Base-by-base conservation (phyloP, 2,113 vertebrate species). In the Onychostoma macrolepis region DNA sequence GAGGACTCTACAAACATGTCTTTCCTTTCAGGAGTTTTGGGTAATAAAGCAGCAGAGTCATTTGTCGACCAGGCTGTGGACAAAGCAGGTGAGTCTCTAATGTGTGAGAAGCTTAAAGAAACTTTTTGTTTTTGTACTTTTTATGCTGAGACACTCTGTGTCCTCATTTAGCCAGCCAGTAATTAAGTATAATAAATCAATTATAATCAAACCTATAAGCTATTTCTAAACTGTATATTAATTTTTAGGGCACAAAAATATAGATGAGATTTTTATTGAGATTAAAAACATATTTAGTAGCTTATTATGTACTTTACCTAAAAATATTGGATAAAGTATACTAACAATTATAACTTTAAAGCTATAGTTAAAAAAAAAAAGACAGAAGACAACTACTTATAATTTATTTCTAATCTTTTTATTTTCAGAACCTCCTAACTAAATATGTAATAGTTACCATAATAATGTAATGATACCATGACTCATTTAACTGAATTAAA, bases 71-170 rank as follows among this genome's bases (percentile, higher is more conserved):
- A 89, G 0, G n/a, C 90, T 0, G 92, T 91, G 13, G 89, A 90
- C 19, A 90, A 92, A 88, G 84, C 85, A 48, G 92, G 94, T 95
- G 79, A 94, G 93, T 91, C 41, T 13, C 5, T 12, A 71, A 33
- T 38, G 11, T 7, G 11, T 28, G 4, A 26, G 21, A 58, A 48
- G 36, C 6, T 61, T 85, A 43, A 28, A 48, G 9, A 53, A 36
- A 36, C 17, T n/a, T 79, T n/a, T 11, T 80, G 21, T 80, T 80
- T 80, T 38, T 38, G 1, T 24, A n/a, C 24, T 17, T 26, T 80
- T n/a, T 41, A 61, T 58, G 1, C 5, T 2, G 11, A 56, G 28
- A 56, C 56, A 41, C 12, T 80, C 24, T 5, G 1, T 36, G 10
- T 78, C 9, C 7, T 56, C 2, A 6, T 80, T 56, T 38, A n/a